phyloP scores from a whole-genome alignment of 2,113 vertebrate species.

The Lepisosteus osseus region DNA sequence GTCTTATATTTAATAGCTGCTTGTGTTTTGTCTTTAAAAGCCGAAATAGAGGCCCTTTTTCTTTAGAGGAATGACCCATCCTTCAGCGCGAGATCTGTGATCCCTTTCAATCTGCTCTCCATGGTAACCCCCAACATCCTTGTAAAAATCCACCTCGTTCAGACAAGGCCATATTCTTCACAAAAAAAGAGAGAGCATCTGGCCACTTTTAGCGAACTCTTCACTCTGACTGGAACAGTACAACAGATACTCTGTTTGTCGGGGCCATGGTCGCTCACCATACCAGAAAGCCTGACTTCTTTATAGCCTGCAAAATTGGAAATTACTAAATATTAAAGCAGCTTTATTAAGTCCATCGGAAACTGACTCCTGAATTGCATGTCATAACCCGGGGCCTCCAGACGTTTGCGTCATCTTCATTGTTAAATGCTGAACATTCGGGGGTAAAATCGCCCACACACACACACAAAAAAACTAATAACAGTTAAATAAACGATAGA shows the following conservation, averaged over 20 bases:
- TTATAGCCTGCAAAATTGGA: constrained; percentile 64
- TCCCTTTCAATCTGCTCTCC: constrained; percentile 70
- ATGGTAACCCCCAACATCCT: constrained; percentile 70
- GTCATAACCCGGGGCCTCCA: too few relatives aligned
- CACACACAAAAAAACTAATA: too few relatives aligned
- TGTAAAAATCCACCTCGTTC: constrained; percentile 72
- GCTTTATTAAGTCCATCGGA: constrained; percentile 60
- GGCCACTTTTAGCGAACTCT: constrained; percentile 61
- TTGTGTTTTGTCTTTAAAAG: too few relatives aligned
- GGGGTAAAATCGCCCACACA: too few relatives aligned
- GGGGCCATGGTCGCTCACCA: constrained; percentile 30
- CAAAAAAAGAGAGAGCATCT: constrained; percentile 63
- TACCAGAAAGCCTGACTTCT: constrained; percentile 54
- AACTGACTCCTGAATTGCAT: constrained; percentile 11
- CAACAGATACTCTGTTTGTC: constrained; percentile 65
- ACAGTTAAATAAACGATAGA: too few relatives aligned
- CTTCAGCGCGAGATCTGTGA: constrained; percentile 67
- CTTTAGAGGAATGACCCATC: constrained; percentile 54
- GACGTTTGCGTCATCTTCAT: too few relatives aligned
- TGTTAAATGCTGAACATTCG: too few relatives aligned
- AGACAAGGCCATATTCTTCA: constrained; percentile 65
- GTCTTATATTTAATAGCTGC: too few relatives aligned
- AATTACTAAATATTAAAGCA: constrained; percentile 53
- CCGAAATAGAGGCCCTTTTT: constrained; percentile 34
- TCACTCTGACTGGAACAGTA: constrained; percentile 51